Base-by-base conservation (phyloP, 2,888 invertebrate genomes). In the Unio delphinus region DNA sequence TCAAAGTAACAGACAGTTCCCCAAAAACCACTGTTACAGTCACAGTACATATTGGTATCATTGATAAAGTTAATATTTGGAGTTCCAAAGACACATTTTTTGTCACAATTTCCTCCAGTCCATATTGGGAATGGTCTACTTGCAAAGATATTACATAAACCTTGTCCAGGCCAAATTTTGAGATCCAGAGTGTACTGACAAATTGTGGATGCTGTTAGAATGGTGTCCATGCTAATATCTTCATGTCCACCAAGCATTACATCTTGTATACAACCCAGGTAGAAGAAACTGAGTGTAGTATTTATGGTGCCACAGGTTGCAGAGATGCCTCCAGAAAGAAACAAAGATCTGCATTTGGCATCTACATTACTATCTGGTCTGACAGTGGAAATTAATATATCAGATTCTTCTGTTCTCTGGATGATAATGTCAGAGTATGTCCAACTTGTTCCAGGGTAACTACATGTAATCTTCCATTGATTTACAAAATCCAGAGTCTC, bases 1-100 rank as follows among this genome's bases (percentile, higher is more conserved):
- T 70, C 65, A 28, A 72, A 26, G 65, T 69, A 73, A 72, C 83
- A 83, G 26, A 65, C 67, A 23, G 67, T 72, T 1, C 76, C 75
- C 75, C 78, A 81, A 61, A 61, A 80, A 4, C 81, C 81, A 26
- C 57, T 55, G 28, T 71, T 20, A 61, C 81, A 81, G 2, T 58
- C 26, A 59, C 81, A 81, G 1, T 34, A 23, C n/a, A 61, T 23
- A 3, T 18, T 63, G 8, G 26, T 23, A 17, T n/a, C n/a, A 57
- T 69, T 61, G 23, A 68, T 62, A n/a, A 18, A 15, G 7, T 77
- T 45, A 45, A 15, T 45, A 45, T 45, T 45, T 45, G 45, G 45
- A 45, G 45, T 45, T 45, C 45, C 79, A 45, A 75, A 75, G n/a
- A 68, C 62, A 62, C 79, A 79, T 57, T 30, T 56, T 26, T 59